A percentile compares a stretch with the other conserved stretches of the same genome.
Evolutionary conservation across 2,888 invertebrate species (phyloP).

Genomic region (Caenorhabditis sp.): DNA sequence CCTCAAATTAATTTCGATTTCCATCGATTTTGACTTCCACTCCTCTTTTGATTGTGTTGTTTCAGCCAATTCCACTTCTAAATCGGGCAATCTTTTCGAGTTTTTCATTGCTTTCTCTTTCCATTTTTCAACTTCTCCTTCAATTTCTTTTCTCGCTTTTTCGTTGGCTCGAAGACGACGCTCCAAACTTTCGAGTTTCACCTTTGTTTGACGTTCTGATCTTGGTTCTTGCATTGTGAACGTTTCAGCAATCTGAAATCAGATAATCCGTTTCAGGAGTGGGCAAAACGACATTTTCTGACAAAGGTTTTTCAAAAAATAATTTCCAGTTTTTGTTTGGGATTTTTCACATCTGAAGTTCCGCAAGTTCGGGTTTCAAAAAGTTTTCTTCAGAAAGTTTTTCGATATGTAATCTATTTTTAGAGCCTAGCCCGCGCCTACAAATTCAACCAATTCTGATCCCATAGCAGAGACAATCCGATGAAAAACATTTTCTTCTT

Average conservation of each 20-base stretch:
- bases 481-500: too few relatives aligned
- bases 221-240: constrained; percentile 38
- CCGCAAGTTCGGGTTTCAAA: background rate
- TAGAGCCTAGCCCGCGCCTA: too few relatives aligned
- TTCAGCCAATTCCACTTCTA: constrained; percentile 39
- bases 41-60: constrained; percentile 24
- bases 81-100: constrained; percentile 25
- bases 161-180: constrained; percentile 44
- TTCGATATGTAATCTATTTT: too few relatives aligned
- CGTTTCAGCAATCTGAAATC: constrained; percentile 30
- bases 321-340: too few relatives aligned
- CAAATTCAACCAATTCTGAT: too few relatives aligned
- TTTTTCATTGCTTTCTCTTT: constrained; percentile 29
- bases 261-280: too few relatives aligned
- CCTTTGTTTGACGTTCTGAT: constrained; percentile 45
- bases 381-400: background rate
- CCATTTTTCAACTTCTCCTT: constrained; percentile 47
- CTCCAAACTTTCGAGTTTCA: constrained; percentile 49
- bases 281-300: too few relatives aligned
- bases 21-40: constrained; percentile 24
- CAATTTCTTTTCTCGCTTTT: constrained; percentile 42
- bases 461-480: too few relatives aligned
- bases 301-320: too few relatives aligned
- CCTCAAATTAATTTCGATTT: constrained; percentile 20
- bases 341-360: too few relatives aligned